phyloP scores from a whole-genome alignment of 35 echinoderm and acorn worm species.

The Ophiothrix spiculata region DNA sequence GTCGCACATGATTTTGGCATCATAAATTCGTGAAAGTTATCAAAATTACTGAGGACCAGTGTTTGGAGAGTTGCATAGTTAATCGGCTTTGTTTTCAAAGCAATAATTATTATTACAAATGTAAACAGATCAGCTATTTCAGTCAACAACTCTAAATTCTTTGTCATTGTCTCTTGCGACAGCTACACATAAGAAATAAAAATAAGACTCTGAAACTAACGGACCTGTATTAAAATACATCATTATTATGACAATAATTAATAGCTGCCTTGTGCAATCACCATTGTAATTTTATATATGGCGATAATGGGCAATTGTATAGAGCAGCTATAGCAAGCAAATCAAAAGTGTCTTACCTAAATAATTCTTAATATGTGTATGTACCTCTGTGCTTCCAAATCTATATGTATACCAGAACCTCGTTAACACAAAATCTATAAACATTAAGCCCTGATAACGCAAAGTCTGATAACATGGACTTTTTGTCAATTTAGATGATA shows the following conservation, averaged over 20 bases:
- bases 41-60: too few relatives aligned
- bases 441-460: too few relatives aligned
- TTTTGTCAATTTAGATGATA: background rate
- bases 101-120: background rate
- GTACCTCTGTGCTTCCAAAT: slow-evolving; percentile 6
- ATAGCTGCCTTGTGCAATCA: background rate
- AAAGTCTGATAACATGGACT: too few relatives aligned
- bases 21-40: too few relatives aligned
- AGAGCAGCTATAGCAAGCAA: background rate
- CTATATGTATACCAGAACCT: background rate
- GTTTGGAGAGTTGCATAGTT: too few relatives aligned
- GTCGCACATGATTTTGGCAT: too few relatives aligned
- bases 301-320: background rate
- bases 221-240: too few relatives aligned
- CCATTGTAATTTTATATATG: background rate
- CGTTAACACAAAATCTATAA: too few relatives aligned
- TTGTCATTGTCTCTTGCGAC: background rate
- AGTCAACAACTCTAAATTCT: background rate
- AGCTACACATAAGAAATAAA: background rate
- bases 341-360: background rate
- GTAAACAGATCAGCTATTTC: background rate
- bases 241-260: background rate
- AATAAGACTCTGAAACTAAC: too few relatives aligned
- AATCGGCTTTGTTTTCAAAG: background rate
- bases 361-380: background rate